Conservation (phyloP, 2,888 invertebrate species). For the Andrena hattorfiana region DNA sequence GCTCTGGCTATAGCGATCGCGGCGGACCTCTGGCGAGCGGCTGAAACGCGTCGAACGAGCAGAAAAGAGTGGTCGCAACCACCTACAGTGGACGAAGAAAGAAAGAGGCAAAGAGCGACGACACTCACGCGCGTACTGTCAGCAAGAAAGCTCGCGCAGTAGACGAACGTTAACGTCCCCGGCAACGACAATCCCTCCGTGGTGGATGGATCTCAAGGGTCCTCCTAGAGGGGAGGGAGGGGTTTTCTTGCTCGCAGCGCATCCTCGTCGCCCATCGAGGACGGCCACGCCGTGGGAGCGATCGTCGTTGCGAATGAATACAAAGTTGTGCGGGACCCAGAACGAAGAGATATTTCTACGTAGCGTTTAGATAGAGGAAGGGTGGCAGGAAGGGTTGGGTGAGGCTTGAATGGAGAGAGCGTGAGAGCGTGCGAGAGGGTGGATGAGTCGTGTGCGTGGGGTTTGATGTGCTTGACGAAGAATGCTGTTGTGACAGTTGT, state of each 20-base stretch:
- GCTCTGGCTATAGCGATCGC: neutral
- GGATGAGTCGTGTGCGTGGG: constrained; percentile 59
- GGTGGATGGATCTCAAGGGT: neutral
- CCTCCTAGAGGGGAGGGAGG: neutral
- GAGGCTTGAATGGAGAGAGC: constrained; percentile 45
- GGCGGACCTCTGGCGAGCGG: neutral
- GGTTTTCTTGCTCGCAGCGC: constrained; percentile 22
- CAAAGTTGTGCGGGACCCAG: constrained; percentile 81
- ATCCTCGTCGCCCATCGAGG: constrained; percentile 56
- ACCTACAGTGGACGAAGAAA: neutral
- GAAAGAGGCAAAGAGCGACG: constrained; percentile 10
- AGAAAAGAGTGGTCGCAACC: neutral
- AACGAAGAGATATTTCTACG: constrained; percentile 76
- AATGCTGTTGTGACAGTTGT: constrained; percentile 39
- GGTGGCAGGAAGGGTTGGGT: constrained; percentile 35
- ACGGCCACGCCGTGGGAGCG: constrained; percentile 67
- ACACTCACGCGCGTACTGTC: constrained; percentile 21
- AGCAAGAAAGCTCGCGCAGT: constrained; percentile 16
- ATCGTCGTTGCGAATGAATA: constrained; percentile 70
- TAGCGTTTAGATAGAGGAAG: constrained; percentile 68
- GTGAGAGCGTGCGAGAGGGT: constrained; percentile 58
- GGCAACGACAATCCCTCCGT: neutral
- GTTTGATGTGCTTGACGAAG: constrained; percentile 43
- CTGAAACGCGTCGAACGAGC: neutral
- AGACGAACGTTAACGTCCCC: too few species aligned